These are phyloP conservation scores for Rhysida immarginata DNA, from an alignment of 1,140 invertebrate genomes.

Conservation along the genomic window DNA sequence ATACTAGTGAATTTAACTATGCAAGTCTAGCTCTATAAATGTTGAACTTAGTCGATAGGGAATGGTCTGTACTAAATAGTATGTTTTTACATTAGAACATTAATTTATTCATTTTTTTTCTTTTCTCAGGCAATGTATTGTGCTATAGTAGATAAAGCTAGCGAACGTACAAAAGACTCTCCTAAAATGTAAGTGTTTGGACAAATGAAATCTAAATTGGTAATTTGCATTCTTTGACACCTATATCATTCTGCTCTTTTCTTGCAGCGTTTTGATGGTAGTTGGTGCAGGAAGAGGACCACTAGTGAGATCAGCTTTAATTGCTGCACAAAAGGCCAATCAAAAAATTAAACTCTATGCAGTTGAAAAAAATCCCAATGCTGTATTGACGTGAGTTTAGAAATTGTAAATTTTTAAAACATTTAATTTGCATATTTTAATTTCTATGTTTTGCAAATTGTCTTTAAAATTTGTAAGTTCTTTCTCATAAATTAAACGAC, in stretches of 20 bases:
- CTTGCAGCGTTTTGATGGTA: conserved; percentile 59
- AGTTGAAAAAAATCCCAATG: conserved; percentile 97
- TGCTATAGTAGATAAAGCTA: conserved; percentile 46
- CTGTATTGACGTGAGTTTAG: conserved; percentile 69
- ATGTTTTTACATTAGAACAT: conserved; percentile 3
- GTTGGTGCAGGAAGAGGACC: conserved; percentile 92
- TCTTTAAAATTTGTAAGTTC: too few species aligned
- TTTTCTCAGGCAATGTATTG: conserved; percentile 38
- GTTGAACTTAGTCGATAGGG: background rate
- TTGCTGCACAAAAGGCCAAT: conserved; percentile 53
- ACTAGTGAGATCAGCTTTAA: conserved; percentile 64
- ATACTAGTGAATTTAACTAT: too few species aligned
- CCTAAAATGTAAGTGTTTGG: conserved; percentile 32
- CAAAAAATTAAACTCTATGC: conserved; percentile 65
- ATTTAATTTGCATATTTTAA: too few species aligned
- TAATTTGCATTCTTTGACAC: background rate
- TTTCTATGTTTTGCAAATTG: too few species aligned
- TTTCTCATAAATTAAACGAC: too few species aligned
- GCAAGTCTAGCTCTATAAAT: too few species aligned
- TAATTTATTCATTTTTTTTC: conserved; percentile 13
- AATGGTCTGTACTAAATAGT: background rate
- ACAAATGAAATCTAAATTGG: too few species aligned
- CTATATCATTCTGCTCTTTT: background rate
- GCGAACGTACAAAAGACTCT: conserved; percentile 33
- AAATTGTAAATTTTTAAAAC: too few species aligned